Percentiles rank a stretch among this genome's conserved stretches.
phyloP scores from a whole-genome alignment of 2,797 vertebrate species.

The Spondyliosoma cantharus region DNA sequence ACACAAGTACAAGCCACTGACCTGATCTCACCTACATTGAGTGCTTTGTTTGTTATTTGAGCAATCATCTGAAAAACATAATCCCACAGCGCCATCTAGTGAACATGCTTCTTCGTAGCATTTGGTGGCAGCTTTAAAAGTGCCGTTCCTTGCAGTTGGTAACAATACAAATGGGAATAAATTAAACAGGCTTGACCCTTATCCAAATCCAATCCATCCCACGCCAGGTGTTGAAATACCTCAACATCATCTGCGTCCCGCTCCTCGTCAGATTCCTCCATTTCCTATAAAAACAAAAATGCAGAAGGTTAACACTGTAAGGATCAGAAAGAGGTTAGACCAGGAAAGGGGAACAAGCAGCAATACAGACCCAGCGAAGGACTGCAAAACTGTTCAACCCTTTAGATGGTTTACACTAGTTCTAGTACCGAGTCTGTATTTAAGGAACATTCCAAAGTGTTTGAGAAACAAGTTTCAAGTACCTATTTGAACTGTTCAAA shows the following conservation, averaged over 20 bases:
- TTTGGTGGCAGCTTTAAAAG: neutral
- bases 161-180: slow-evolving; percentile 18
- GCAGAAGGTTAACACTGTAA: slow-evolving; percentile 84
- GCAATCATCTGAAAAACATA: neutral
- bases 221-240: slow-evolving; percentile 88
- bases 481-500: neutral
- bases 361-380: neutral
- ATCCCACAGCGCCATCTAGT: slow-evolving; percentile 76
- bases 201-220: slow-evolving; percentile 38
- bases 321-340: slow-evolving; percentile 2
- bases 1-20: neutral
- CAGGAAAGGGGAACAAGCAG: slow-evolving; percentile 8
- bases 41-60: neutral
- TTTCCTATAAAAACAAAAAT: slow-evolving; percentile 96
- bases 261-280: slow-evolving; percentile 97
- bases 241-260: slow-evolving; percentile 93
- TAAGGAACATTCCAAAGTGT: slow-evolving; percentile 5
- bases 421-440: neutral
- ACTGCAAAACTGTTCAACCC: neutral
- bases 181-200: slow-evolving; percentile 9
- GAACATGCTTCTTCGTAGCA: slow-evolving; percentile 26
- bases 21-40: neutral
- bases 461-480: neutral
- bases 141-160: slow-evolving; percentile 34
- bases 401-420: neutral